phyloP scores from a whole-genome alignment of 2,888 invertebrate species.

The Nephrotoma guestfalica region DNA sequence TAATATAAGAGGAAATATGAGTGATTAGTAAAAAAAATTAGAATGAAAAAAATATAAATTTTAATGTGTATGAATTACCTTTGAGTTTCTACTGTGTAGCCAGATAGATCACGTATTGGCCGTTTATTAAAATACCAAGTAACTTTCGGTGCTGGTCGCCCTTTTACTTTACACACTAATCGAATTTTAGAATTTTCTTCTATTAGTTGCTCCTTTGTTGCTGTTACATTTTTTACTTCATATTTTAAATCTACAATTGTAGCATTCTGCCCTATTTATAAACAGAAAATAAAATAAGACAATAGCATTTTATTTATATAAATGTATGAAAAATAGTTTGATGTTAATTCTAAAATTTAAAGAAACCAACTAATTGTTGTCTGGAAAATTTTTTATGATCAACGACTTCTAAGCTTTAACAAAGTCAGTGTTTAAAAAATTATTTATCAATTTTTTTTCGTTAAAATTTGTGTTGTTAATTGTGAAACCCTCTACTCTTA shows the following conservation, averaged over 20 bases:
- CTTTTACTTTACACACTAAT: conserved; percentile 60
- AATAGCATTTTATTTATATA: not conserved
- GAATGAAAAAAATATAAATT: not conserved
- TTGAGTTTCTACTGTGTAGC: conserved; percentile 30
- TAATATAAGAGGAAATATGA: conserved; percentile 2
- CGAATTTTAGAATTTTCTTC: conserved; percentile 40
- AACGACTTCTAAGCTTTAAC: too few relatives aligned
- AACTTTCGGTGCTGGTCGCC: conserved; percentile 65
- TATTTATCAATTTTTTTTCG: too few relatives aligned
- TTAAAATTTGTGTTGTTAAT: too few relatives aligned
- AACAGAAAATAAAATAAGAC: conserved; percentile 13
- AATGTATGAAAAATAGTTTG: not conserved
- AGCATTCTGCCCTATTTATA: conserved; percentile 30
- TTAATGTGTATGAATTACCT: conserved; percentile 20
- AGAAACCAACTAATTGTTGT: not conserved
- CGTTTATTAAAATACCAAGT: conserved; percentile 67
- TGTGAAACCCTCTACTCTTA: too few relatives aligned
- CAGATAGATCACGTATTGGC: conserved; percentile 35
- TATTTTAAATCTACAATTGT: conserved; percentile 26
- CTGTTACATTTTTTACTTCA: conserved; percentile 4
- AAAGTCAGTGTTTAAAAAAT: too few relatives aligned
- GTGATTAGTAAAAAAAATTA: not conserved
- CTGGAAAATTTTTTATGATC: too few relatives aligned
- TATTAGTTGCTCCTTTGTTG: conserved; percentile 17
- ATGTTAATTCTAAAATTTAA: not conserved